phyloP scores from a whole-genome alignment of 2,113 vertebrate genomes.

The Nyctibius bracteatus region DNA sequence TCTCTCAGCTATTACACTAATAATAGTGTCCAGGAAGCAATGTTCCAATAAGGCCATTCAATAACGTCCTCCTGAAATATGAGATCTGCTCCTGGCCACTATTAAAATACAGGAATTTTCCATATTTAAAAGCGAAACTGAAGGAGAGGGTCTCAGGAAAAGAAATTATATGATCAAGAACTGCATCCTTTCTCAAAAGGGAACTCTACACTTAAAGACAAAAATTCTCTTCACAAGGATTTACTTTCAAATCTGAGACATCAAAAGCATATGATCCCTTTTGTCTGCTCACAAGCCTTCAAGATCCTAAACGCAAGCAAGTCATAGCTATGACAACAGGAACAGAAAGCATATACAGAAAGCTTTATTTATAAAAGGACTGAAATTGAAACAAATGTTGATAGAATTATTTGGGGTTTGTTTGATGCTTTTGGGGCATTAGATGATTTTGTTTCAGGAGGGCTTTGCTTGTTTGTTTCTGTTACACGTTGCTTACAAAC shows the following conservation, averaged over 20 bases:
- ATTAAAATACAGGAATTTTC: neutral
- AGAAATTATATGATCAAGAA: neutral
- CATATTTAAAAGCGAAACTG: neutral
- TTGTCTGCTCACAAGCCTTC: neutral
- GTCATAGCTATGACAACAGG: neutral
- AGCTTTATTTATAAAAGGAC: neutral
- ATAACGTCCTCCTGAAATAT: neutral
- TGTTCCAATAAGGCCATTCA: conserved; percentile 42
- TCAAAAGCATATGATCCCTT: neutral
- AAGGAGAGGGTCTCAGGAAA: neutral
- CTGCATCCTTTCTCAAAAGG: neutral
- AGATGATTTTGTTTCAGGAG: neutral
- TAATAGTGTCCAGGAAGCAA: conserved; percentile 71
- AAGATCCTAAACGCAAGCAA: neutral
- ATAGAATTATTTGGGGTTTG: neutral
- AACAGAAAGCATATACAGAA: neutral
- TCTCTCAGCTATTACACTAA: conserved; percentile 51
- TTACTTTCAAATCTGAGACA: neutral
- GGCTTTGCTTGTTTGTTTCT: neutral
- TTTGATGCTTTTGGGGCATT: neutral
- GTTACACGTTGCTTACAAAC: neutral
- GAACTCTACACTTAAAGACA: neutral
- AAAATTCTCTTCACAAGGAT: neutral
- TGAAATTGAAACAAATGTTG: neutral
- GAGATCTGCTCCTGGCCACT: neutral